These are phyloP conservation scores for Cerastis rubricosa DNA, from an alignment of 2,888 invertebrate genomes.

Conservation along the genomic window DNA sequence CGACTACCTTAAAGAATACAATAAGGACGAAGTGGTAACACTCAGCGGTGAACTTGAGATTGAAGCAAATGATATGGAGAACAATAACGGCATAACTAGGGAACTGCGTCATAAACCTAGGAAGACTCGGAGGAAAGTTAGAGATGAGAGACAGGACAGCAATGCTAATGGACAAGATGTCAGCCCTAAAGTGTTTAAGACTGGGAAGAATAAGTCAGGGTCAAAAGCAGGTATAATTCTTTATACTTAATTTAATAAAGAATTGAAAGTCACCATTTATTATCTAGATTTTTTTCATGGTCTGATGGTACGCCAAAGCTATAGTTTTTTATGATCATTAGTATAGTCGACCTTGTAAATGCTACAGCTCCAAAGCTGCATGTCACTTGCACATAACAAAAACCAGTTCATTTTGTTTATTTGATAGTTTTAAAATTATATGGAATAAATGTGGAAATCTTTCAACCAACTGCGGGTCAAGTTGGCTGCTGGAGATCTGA, in stretches of 20 bases:
- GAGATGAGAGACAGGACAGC: slow-evolving; percentile 84
- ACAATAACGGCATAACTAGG: slow-evolving; percentile 84
- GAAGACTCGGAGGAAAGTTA: slow-evolving; percentile 84
- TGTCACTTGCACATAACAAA: not conserved
- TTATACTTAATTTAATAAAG: not conserved
- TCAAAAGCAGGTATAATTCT: slow-evolving; percentile 73
- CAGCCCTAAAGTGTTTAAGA: slow-evolving; percentile 88
- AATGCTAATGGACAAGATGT: slow-evolving; percentile 83
- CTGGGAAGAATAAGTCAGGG: slow-evolving; percentile 79
- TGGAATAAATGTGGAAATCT: not conserved
- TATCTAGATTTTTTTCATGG: not conserved
- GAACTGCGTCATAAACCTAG: slow-evolving; percentile 85
- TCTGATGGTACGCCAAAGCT: not conserved
- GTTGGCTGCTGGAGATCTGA: not conserved
- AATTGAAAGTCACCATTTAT: not conserved
- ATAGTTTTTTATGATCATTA: not conserved
- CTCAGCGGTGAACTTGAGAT: slow-evolving; percentile 89
- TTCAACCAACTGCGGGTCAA: not conserved
- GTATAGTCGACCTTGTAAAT: not conserved
- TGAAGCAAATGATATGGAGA: slow-evolving; percentile 86
- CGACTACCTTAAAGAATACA: slow-evolving; percentile 89
- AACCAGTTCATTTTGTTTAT: not conserved
- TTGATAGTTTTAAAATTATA: not conserved
- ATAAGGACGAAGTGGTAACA: slow-evolving; percentile 88
- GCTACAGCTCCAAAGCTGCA: not conserved